Evolutionary conservation across 2,113 vertebrate genomes (phyloP), one percentile per base, ranked within the genome.

Genomic region (Oreotrochilus melanogaster): DNA sequence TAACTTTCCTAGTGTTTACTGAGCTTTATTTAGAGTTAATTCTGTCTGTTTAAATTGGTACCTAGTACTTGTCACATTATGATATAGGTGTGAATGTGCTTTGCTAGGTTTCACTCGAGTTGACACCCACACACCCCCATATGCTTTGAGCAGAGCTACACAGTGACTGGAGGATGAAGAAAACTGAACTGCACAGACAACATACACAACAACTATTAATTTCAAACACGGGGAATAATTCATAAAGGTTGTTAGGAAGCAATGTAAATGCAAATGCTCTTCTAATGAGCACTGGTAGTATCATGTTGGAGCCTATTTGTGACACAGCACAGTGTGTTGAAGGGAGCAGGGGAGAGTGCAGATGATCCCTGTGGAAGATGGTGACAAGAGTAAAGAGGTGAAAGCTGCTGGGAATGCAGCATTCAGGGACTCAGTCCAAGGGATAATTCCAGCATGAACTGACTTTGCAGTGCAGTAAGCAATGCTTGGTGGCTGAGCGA

Each of bases 11-110:
- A 80, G 31, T 48, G 62, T 93, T 85, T 88, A 47, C 78, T 82
- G 70, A 92, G 87, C 62, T 91, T 37, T 37, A 37, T 37, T 37
- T 88, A 39, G 88, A 91, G 56, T 61, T 88, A 75, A 43, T 79
- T 96, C 48, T 92, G 31, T 67, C 94, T 16, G 28, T 87, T 94
- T 31, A 70, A 96, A 84, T 71, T 45, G 56, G 87, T 91, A 93
- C 72, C 74, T 76, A 76, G 64, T 83, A 69, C 58, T 92, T 96
- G 88, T 96, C 92, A 94, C 56, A 94, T 74, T 89, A 62, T 93
- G 86, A 92, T 95, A 92, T 94, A 95, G 94, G 91, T 95, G 95
- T 82, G 91, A 94, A 92, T 71, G 24, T 83, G 64, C 72, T 92
- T 58, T 85, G 87, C 92, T 76, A 94, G 45, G 48, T 69, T 78